Base-by-base conservation (phyloP, 2,888 invertebrate genomes). In the Mythimna vitellina region DNA sequence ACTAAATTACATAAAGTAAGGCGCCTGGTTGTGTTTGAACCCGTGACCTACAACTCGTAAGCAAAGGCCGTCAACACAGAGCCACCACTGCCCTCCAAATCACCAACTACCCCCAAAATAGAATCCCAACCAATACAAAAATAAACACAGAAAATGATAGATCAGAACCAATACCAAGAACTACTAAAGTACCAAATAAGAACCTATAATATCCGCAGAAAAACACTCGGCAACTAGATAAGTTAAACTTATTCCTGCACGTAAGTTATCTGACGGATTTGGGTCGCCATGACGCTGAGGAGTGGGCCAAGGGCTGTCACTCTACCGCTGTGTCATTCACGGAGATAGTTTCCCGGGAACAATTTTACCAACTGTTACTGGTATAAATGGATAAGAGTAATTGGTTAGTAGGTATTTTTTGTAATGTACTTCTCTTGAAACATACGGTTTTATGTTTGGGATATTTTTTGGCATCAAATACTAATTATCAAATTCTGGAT, bases 211-310 rank as follows among this genome's bases (percentile, higher is more conserved):
- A 76, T 81, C 17, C 20, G 56, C 38, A 38, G 56, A 66, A 78
- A 64, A 77, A 77, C 32, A 66, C 12, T 14, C 17, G 4, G 32
- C 53, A 81, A 67, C 66, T 73, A 61, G 54, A 78, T 79, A 61
- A 78, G 61, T 65, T 64, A 12, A 57, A 56, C 72, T 65, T 65
- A 64, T 71, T 77, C 32, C 58, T 56, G 56, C 46, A 77, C 66
- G 81, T 81, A 77, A 81, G 53, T 38, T 66, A 78, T 79, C 78
- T 72, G 82, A 72, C 79, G 61, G 72, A 74, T 65, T 54, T 56
- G 53, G 80, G 80, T 68, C 75, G 46, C 61, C 54, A 60, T 67
- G 42, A 65, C 51, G 46, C 65, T 62, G 73, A 46, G 29, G 70
- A 78, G 53, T 67, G 25, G 82, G 72, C 82, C 64, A 51, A 65